Evolutionary conservation across 2,888 invertebrate species (phyloP).

Genomic region (Lepidonotus clava): DNA sequence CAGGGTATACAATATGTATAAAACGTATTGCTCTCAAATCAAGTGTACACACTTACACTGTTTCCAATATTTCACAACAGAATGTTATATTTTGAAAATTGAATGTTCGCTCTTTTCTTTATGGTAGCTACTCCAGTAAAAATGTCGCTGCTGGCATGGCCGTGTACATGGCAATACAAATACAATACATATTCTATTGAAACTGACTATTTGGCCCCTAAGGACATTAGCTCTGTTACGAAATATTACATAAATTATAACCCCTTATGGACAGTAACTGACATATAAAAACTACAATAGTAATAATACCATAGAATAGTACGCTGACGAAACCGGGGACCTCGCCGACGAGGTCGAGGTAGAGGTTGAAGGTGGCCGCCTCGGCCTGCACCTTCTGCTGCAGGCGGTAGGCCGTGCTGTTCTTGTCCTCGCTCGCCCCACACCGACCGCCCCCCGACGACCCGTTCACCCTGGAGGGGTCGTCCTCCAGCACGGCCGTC

Average conservation of each 20-base stretch:
- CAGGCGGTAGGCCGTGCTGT: background rate
- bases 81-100: too few species aligned
- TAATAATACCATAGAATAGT: background rate
- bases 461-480: background rate
- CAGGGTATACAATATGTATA: too few species aligned
- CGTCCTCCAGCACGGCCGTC: background rate
- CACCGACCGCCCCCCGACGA: background rate
- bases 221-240: too few species aligned
- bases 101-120: too few species aligned
- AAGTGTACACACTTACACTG: too few species aligned
- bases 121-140: too few species aligned
- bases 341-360: background rate
- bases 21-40: too few species aligned
- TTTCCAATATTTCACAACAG: too few species aligned
- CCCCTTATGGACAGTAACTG: background rate
- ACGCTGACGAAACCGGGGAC: background rate
- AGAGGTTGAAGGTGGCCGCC: background rate
- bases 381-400: conserved; percentile 28
- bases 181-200: too few species aligned
- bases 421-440: background rate
- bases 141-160: too few species aligned
- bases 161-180: too few species aligned
- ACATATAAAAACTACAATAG: background rate
- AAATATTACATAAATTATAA: background rate
- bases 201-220: too few species aligned